Evolutionary conservation across 2,888 invertebrate species (phyloP).

Genomic region (Phytoseiulus persimilis): DNA sequence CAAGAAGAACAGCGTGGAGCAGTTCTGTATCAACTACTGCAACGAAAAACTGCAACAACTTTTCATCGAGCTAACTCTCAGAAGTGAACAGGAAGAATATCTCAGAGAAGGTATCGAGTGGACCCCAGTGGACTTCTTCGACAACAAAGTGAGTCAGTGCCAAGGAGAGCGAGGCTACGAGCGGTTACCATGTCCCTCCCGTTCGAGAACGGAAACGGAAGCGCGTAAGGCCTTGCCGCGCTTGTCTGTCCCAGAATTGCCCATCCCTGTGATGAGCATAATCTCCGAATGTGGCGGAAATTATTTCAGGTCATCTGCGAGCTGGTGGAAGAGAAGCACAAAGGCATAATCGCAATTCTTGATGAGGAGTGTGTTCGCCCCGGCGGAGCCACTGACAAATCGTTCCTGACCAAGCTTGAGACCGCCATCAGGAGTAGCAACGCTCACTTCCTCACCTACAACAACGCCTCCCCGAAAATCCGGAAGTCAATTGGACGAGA

Average conservation of each 20-base stretch:
- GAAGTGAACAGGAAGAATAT: conserved; percentile 87
- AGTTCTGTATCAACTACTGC: conserved; percentile 91
- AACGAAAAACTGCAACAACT: conserved; percentile 89
- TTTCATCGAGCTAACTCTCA: conserved; percentile 80
- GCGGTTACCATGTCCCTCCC: too few relatives aligned
- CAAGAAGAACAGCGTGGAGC: conserved; percentile 76
- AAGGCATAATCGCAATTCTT: conserved; percentile 57
- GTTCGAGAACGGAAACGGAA: too few relatives aligned
- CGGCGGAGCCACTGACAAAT: conserved; percentile 72
- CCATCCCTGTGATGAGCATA: too few relatives aligned
- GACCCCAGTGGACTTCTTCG: conserved; percentile 79
- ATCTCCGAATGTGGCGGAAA: too few relatives aligned
- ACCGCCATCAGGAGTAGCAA: conserved; percentile 62
- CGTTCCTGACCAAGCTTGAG: conserved; percentile 71
- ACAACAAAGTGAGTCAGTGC: conserved; percentile 61
- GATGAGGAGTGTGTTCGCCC: conserved; percentile 87
- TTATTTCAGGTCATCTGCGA: conserved; percentile 66
- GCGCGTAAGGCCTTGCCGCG: too few relatives aligned
- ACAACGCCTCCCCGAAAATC: conserved; percentile 64
- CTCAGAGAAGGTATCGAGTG: conserved; percentile 80
- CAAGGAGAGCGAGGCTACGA: too few relatives aligned
- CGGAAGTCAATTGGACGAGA: conserved; percentile 75
- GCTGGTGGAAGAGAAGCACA: conserved; percentile 77
- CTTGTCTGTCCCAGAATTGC: too few relatives aligned
- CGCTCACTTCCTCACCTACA: conserved; percentile 72